Percentiles rank a stretch among this genome's conserved stretches.
Evolutionary conservation across 2,113 vertebrate species (phyloP).

Genomic region (Neogobius melanostomus): DNA sequence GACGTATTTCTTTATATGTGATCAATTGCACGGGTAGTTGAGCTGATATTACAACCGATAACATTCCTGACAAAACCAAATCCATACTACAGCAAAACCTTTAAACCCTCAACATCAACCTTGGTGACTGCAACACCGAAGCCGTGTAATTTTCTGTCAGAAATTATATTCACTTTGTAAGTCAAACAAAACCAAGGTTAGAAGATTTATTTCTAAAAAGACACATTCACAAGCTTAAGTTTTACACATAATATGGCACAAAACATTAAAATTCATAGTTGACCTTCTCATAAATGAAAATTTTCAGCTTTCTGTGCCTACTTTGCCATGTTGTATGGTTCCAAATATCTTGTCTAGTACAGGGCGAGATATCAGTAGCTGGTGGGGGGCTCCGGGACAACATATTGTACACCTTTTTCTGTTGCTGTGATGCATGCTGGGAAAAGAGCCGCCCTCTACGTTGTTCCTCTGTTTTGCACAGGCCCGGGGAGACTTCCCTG

Average conservation of each 20-base stretch:
- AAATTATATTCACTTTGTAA: no score
- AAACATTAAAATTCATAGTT: no score
- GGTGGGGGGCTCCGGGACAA: conserved; percentile 32
- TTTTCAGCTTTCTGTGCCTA: conserved; percentile 7
- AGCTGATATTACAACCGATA: not conserved
- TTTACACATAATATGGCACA: no score
- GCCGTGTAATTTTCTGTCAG: not conserved
- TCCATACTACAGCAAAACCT: not conserved
- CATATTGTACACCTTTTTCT: conserved; percentile 43
- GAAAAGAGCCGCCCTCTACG: conserved; percentile 54
- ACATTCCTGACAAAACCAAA: not conserved
- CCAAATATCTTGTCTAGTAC: conserved; percentile 40
- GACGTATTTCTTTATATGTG: not conserved
- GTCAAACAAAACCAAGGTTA: no score
- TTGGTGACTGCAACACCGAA: not conserved
- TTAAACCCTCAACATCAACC: not conserved
- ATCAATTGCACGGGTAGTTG: not conserved
- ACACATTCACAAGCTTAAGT: no score
- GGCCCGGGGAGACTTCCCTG: conserved; percentile 62
- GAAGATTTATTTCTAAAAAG: no score
- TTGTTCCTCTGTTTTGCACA: conserved; percentile 50
- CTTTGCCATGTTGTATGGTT: conserved; percentile 19
- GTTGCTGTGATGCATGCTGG: conserved; percentile 60
- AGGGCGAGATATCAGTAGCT: conserved; percentile 41
- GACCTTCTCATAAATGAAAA: no score